Conservation (phyloP, 1,140 invertebrate genomes). For the Drosophila ironensis region DNA sequence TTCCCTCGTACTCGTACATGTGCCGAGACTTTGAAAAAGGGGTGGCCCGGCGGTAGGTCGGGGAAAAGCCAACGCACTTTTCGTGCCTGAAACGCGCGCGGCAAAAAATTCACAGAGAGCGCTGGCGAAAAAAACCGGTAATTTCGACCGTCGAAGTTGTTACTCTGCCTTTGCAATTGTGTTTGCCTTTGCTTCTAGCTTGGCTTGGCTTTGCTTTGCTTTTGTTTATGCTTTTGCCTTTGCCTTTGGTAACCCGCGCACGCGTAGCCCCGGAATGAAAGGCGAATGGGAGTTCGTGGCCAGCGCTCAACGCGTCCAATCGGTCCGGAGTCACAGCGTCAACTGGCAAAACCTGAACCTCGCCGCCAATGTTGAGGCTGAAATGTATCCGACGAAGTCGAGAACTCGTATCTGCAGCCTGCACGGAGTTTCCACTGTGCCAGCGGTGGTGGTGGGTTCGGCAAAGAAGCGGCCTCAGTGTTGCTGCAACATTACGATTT, state of each 20-base stretch:
- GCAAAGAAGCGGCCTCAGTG: background rate
- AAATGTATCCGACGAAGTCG: background rate
- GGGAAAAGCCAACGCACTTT: slow-evolving; percentile 70
- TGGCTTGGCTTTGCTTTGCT: no score
- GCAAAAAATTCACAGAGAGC: slow-evolving; percentile 54
- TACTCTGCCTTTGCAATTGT: slow-evolving; percentile 18
- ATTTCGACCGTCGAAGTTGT: slow-evolving; percentile 43
- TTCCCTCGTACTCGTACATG: no score
- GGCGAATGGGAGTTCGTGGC: background rate
- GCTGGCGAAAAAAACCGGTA: slow-evolving; percentile 62
- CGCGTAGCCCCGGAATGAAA: slow-evolving; percentile 46
- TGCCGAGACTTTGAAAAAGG: background rate
- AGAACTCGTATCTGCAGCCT: background rate
- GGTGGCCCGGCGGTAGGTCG: background rate
- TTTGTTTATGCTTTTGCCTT: slow-evolving; percentile 23
- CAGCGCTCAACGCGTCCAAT: slow-evolving; percentile 34
- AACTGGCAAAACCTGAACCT: slow-evolving; percentile 51
- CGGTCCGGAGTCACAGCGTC: slow-evolving; percentile 55
- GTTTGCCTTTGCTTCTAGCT: slow-evolving; percentile 27
- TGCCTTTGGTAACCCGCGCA: slow-evolving; percentile 42
- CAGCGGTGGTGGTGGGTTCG: background rate
- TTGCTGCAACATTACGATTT: slow-evolving; percentile 11
- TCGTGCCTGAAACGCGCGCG: slow-evolving; percentile 51
- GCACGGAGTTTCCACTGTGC: background rate
- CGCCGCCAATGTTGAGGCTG: background rate